These are phyloP conservation scores for Drosophila mulleri DNA, from an alignment of 2,888 invertebrate genomes.

Conservation along the genomic window DNA sequence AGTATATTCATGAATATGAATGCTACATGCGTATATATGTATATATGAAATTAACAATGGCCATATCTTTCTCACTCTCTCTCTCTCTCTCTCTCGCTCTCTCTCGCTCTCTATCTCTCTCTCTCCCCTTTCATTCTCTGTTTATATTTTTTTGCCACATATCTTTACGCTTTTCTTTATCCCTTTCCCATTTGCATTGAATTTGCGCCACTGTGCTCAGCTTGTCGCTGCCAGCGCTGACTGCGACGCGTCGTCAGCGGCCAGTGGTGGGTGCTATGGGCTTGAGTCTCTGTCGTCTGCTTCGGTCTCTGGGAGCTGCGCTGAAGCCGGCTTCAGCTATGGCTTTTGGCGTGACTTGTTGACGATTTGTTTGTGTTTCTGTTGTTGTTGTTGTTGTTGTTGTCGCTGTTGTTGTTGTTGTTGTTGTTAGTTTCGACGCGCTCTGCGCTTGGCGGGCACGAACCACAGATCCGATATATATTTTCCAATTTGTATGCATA, in stretches of 20 bases:
- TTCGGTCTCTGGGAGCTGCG: constrained; percentile 35
- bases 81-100: too few relatives aligned
- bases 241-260: constrained; percentile 51
- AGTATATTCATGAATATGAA: not conserved
- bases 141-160: too few relatives aligned
- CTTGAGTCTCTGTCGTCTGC: constrained; percentile 30
- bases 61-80: not conserved
- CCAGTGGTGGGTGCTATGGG: constrained; percentile 70
- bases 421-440: constrained; percentile 42
- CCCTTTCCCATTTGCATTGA: too few relatives aligned
- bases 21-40: not conserved
- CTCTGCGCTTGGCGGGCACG: constrained; percentile 70
- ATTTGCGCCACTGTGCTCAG: constrained; percentile 41
- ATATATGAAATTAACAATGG: not conserved
- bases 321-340: constrained; percentile 36
- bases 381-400: constrained; percentile 36
- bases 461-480: constrained; percentile 83
- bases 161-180: too few relatives aligned
- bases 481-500: constrained; percentile 81
- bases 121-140: too few relatives aligned
- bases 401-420: constrained; percentile 55
- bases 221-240: constrained; percentile 43
- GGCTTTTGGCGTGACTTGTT: constrained; percentile 77
- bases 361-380: constrained; percentile 73
- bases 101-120: not conserved